Evolutionary conservation across 2,113 vertebrate genomes (phyloP), one percentile per base, ranked within the genome.

Genomic region (Anguilla rostrata): DNA sequence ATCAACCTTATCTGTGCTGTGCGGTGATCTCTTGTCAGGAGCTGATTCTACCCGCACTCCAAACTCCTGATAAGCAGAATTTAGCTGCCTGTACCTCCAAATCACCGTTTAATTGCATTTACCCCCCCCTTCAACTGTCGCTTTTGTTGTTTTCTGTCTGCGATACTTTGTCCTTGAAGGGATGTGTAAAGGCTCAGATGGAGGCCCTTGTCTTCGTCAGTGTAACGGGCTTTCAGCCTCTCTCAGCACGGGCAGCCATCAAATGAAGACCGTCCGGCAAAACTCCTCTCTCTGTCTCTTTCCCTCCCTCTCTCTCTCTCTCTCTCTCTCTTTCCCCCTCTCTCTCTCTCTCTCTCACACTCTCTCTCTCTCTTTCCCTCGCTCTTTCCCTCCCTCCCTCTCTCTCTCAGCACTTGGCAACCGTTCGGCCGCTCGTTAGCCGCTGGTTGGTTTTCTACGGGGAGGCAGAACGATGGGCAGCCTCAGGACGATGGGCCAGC

Each of bases 51-150:
- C 26, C 60, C 60, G 3, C 60, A 0, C 22, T 22, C 60, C 60
- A 26, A 66, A 5, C 22, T 20, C 22, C 5, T 22, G 71, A 34
- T 75, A 75, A 75, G 71, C 26, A 12, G 71, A 75, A 12, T 75
- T 75, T 12, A 75, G n/a, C n/a, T 3, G n/a, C n/a, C 71, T 9
- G 5, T 75, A 34, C 71, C 71, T 75, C 71, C 71, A n/a, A 3
- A 26, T 12, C n/a, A 12, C 71, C 71, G 34, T 75, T 75, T 91
- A 89, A 90, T 86, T 86, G 90, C 81, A 83, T 87, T 22, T 7
- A 92, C 92, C 34, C 26, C 90, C 90, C 90, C 89, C 89, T 91
- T 91, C 84, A 92, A 90, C 89, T 87, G 85, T 88, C 84, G 85
- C 89, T 75, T 75, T 75, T 29, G n/a, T 91, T 89, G 87, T 90